Evolutionary conservation across 2,888 invertebrate species (phyloP), one percentile per base, ranked within the genome.

Genomic region (Hedya salicella): DNA sequence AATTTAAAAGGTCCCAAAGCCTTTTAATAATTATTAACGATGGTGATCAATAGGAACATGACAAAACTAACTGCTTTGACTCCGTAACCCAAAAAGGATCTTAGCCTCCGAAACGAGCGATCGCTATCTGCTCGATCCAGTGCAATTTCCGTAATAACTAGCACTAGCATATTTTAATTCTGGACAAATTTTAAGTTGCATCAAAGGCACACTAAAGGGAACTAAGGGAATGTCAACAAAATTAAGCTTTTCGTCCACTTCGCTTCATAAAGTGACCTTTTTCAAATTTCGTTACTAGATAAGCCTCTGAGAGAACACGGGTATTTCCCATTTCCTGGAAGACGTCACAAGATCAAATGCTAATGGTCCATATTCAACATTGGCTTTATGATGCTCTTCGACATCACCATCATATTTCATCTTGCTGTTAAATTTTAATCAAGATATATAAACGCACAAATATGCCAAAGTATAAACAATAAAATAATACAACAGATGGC

Each of bases 261-360:
- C 36, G 11, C 36, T 61, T 61, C 30, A 40, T 59, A 59, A 61
- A 61, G 19, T 42, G 40, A 40, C 61, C 50, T 61, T 52, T 40
- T 61, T 61, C 40, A 14, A 52, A 30, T 32, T 32, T 32, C 50
- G 40, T 61, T 61, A 42, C 30, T 50, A 61, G 50, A 42, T 62
- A 60, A 60, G 48, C 48, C 46, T 60, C 59, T 48, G 46, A 8
- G 36, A 49, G 32, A 53, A 16, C 40, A 40, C 30, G 48, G 16
- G 19, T 40, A 60, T 66, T 66, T 53, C 36, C 39, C 52, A 60
- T 66, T 66, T 66, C 54, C 61, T 54, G 32, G 14, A 40, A 65
- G 53, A 52, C 52, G n/a, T 50, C 21, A 19, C 19, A 21, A 42
- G 66, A 61, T 61, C 11, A 48, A 66, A 48, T 48, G 39, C 9